Percentiles rank a stretch among this genome's conserved stretches.
These are phyloP conservation scores for Grus americana DNA, from an alignment of 2,113 vertebrate species.

Conservation along the genomic window DNA sequence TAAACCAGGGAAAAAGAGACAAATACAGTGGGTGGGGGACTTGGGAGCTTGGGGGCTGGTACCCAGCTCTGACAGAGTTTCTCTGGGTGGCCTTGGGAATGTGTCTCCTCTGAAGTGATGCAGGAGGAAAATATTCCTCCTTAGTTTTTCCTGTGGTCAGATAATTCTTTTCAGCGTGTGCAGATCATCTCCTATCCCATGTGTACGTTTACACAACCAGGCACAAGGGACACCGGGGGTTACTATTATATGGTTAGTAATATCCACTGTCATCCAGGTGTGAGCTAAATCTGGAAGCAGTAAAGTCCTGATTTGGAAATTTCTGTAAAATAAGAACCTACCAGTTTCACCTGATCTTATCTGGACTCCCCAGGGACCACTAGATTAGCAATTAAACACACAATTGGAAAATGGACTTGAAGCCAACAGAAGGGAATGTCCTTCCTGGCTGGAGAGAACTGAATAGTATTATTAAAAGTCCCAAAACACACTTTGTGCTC, in stretches of 20 bases:
- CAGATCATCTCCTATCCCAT: fast-evolving
- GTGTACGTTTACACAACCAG: not conserved
- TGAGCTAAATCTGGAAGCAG: not conserved
- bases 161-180: not conserved
- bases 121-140: not conserved
- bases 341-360: constrained; percentile 12
- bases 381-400: not conserved
- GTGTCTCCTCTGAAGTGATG: not conserved
- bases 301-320: not conserved
- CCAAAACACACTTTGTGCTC: not conserved
- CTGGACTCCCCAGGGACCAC: not conserved
- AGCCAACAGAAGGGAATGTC: not conserved
- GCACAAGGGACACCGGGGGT: fast-evolving
- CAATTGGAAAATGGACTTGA: not conserved
- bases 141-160: not conserved
- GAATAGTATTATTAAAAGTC: not conserved
- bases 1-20: not conserved
- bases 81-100: not conserved
- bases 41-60: not conserved
- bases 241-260: not conserved
- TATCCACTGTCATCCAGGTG: not conserved
- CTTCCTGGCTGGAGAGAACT: not conserved
- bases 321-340: not conserved
- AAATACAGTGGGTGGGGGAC: not conserved
- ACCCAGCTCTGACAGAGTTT: not conserved